Percentiles rank a stretch among this genome's conserved stretches.
Conservation (phyloP, 2,113 vertebrate genomes). For the Alligator sinensis region DNA sequence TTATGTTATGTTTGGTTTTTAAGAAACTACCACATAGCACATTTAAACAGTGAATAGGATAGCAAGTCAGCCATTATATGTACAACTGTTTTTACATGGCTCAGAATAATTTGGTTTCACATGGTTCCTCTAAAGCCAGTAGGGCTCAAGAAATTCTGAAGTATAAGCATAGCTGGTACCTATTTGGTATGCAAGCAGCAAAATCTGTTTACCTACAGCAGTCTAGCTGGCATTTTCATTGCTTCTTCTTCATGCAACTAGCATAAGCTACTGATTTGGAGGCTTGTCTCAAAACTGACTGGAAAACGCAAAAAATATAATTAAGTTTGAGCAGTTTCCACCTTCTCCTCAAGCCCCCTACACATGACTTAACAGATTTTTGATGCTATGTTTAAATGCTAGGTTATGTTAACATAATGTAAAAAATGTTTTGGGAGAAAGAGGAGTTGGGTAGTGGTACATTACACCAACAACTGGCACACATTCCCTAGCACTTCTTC, state of each 20-base stretch:
- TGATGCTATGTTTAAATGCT: too few relatives aligned
- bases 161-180: neutral
- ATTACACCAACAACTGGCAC: neutral
- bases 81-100: neutral
- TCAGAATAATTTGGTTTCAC: neutral
- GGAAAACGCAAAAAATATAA: neutral
- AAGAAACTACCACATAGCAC: neutral
- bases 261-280: neutral
- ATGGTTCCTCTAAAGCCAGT: neutral
- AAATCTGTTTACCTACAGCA: neutral
- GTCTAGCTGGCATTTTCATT: too few relatives aligned
- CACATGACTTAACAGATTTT: neutral
- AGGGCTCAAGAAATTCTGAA: neutral
- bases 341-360: neutral
- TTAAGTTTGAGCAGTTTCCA: neutral
- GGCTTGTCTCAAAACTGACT: neutral
- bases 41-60: neutral
- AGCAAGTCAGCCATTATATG: neutral
- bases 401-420: too few relatives aligned
- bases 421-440: neutral
- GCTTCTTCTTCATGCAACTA: too few relatives aligned
- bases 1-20: neutral
- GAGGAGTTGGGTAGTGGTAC: neutral
- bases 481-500: neutral
- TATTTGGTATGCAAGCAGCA: neutral